A percentile compares a stretch with the other conserved stretches of the same genome.
Evolutionary conservation across 1,140 invertebrate genomes (phyloP).

Genomic region (Ceratina japonica): DNA sequence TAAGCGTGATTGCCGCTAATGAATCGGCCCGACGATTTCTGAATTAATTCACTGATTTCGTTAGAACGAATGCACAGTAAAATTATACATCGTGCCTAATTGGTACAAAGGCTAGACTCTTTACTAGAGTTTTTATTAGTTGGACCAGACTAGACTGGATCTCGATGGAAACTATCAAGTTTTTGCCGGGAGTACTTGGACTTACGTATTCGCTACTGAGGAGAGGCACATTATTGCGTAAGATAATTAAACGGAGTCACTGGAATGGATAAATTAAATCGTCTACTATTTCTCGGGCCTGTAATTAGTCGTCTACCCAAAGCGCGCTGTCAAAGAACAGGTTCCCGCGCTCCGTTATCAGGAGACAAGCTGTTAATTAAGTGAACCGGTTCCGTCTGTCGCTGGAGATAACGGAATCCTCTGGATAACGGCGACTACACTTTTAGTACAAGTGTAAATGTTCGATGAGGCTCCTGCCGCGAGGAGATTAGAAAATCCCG

Average conservation of each 20-base stretch:
- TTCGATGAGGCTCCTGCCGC: not conserved
- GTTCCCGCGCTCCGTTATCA: slow-evolving; percentile 41
- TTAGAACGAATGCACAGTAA: no score
- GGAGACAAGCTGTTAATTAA: slow-evolving; percentile 54
- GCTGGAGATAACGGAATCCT: slow-evolving; percentile 36
- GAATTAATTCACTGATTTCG: no score
- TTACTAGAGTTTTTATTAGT: no score
- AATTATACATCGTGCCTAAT: no score
- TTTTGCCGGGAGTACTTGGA: not conserved
- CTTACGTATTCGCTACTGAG: slow-evolving; percentile 29
- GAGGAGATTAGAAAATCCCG: slow-evolving; percentile 44
- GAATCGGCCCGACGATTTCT: no score
- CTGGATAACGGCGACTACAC: slow-evolving; percentile 29
- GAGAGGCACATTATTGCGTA: slow-evolving; percentile 44
- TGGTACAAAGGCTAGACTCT: no score
- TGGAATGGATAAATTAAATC: slow-evolving; percentile 53
- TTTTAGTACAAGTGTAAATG: slow-evolving; percentile 34
- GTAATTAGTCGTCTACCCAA: slow-evolving; percentile 48
- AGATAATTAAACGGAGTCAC: slow-evolving; percentile 50
- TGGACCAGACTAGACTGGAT: no score
- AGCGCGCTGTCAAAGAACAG: slow-evolving; percentile 47
- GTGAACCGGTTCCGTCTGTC: slow-evolving; percentile 31
- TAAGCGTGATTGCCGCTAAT: no score
- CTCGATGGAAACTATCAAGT: no score
- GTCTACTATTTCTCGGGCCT: slow-evolving; percentile 48